Evolutionary conservation across 2,797 vertebrate species (phyloP).

Genomic region (Phoeniculus purpureus): DNA sequence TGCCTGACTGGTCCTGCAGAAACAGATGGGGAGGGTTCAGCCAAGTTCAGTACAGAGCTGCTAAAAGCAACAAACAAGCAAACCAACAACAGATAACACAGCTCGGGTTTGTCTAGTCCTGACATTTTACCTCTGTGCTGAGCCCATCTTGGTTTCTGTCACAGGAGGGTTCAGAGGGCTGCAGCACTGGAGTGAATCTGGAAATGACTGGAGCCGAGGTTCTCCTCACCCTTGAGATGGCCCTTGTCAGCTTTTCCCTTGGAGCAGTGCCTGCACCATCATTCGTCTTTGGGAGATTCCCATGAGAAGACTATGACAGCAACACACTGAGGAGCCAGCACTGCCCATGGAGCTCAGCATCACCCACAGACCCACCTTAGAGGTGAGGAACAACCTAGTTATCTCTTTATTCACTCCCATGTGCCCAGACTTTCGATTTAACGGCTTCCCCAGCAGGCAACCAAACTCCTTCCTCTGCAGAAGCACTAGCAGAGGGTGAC

Average conservation of each 20-base stretch:
- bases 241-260: not conserved
- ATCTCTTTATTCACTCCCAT: fast-evolving
- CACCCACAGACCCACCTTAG: fast-evolving
- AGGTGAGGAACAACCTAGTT: fast-evolving
- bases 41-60: not conserved
- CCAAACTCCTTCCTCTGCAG: not conserved
- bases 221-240: not conserved
- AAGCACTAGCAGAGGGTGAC: not conserved
- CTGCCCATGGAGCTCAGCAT: not conserved
- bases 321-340: fast-evolving
- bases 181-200: not conserved
- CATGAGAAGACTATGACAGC: not conserved
- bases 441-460: not conserved
- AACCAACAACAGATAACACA: not conserved
- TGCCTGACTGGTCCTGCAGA: fast-evolving
- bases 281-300: not conserved
- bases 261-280: not conserved
- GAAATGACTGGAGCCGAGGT: not conserved
- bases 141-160: not conserved
- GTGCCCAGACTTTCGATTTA: not conserved
- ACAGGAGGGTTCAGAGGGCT: not conserved
- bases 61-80: not conserved
- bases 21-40: not conserved
- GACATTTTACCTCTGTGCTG: not conserved
- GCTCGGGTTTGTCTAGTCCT: not conserved